Evolutionary conservation across 2,113 vertebrate species (phyloP).

Genomic region (Periophthalmodon schlosseri): DNA sequence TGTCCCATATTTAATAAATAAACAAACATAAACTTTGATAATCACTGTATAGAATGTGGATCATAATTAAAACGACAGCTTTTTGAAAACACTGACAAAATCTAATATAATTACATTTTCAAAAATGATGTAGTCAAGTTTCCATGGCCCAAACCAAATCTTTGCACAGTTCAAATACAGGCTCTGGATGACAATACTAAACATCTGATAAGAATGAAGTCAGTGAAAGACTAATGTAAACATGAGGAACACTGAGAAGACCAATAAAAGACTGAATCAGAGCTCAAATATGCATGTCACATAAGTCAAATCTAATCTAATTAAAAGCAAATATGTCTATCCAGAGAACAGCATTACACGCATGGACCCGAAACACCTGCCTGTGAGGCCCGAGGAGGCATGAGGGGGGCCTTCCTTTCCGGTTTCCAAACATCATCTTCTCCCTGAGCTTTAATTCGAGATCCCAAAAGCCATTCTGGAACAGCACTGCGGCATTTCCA

Average conservation of each 20-base stretch:
- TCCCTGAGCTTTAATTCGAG: constrained; percentile 70
- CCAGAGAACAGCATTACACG: constrained; percentile 6
- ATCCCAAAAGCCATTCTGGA: constrained; percentile 67
- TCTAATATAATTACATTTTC: background rate
- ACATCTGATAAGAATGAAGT: constrained; percentile 18
- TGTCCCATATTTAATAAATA: no score
- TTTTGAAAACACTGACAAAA: background rate
- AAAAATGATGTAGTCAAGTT: background rate
- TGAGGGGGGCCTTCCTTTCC: background rate
- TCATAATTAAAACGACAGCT: no score
- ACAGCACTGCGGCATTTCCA: constrained; percentile 58
- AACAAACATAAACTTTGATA: no score
- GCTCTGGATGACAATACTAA: constrained; percentile 21
- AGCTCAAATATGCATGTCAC: constrained; percentile 3
- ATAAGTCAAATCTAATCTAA: background rate
- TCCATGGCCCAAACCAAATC: background rate
- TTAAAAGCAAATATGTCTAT: constrained; percentile 9
- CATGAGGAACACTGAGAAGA: background rate
- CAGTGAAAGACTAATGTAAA: constrained; percentile 15
- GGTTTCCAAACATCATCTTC: constrained; percentile 58
- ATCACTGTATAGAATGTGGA: no score
- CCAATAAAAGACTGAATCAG: constrained; percentile 12
- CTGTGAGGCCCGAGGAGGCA: constrained; percentile 41
- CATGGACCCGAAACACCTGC: constrained; percentile 53
- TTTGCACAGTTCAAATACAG: constrained; percentile 5